phyloP scores from a whole-genome alignment of 1,140 invertebrate species.

The Eumeta japonica region DNA sequence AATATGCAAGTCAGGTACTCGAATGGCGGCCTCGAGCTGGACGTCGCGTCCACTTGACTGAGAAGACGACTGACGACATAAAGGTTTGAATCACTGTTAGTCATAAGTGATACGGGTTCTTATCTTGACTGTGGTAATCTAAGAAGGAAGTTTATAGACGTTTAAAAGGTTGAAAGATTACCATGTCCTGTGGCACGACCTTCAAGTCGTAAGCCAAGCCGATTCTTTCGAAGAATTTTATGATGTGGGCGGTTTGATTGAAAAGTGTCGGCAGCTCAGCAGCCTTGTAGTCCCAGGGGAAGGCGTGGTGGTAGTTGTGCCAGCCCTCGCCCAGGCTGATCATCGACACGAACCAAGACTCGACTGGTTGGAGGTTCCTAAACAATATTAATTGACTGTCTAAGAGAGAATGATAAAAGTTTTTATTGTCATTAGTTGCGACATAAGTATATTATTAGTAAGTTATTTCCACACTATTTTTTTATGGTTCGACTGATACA shows the following conservation, averaged over 20 bases:
- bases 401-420: conserved; percentile 1
- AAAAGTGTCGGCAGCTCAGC: conserved; percentile 60
- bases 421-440: not conserved
- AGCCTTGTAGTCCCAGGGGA: conserved; percentile 79
- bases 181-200: conserved; percentile 24
- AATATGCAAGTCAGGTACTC: too few species aligned
- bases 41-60: too few species aligned
- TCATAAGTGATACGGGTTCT: too few species aligned
- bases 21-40: too few species aligned
- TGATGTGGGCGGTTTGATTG: conserved; percentile 34
- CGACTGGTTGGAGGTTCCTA: conserved; percentile 55
- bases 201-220: conserved; percentile 64
- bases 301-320: conserved; percentile 87
- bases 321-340: conserved; percentile 62
- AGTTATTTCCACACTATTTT: too few species aligned
- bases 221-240: conserved; percentile 30
- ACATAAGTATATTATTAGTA: conserved; percentile 2
- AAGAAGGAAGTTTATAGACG: too few species aligned
- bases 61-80: too few species aligned
- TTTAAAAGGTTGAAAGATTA: too few species aligned
- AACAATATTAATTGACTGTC: conserved; percentile 20
- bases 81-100: too few species aligned
- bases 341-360: conserved; percentile 41
- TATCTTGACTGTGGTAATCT: too few species aligned
- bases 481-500: too few species aligned